Conservation (phyloP, 2,888 invertebrate genomes). For the Drosophila setosimentum region DNA sequence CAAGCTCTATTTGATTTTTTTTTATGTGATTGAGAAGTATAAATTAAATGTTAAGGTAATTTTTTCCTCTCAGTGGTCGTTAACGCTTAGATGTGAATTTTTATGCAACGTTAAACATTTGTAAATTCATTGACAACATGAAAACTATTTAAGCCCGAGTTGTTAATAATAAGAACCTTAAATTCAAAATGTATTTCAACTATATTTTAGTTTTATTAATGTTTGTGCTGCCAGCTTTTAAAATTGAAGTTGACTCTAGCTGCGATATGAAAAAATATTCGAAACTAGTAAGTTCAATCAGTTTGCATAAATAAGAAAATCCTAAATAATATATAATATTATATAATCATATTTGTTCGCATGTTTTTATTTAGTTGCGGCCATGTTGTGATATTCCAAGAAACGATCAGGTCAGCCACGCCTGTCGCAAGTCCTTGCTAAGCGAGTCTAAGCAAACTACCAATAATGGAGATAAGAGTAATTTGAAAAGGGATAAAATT, state of each 20-base stretch:
- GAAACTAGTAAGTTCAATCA: slow-evolving; percentile 46
- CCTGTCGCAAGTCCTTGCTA: slow-evolving; percentile 56
- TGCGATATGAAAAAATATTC: slow-evolving; percentile 57
- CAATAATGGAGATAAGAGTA: slow-evolving; percentile 31
- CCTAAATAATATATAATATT: not conserved
- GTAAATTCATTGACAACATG: not conserved
- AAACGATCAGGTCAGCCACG: slow-evolving; percentile 37
- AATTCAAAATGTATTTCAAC: slow-evolving; percentile 36
- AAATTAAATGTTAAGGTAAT: not conserved
- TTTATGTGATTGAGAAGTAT: not conserved
- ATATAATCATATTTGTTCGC: not conserved
- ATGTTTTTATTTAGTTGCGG: slow-evolving; percentile 22
- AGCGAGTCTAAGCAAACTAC: slow-evolving; percentile 22
- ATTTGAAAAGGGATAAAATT: slow-evolving; percentile 55
- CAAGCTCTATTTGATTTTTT: not conserved
- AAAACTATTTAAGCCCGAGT: slow-evolving; percentile 1
- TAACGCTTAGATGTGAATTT: slow-evolving; percentile 18
- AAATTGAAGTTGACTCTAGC: slow-evolving; percentile 27
- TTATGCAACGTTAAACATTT: slow-evolving; percentile 53
- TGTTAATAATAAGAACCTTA: not conserved
- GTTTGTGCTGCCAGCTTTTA: slow-evolving; percentile 3
- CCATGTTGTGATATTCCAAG: slow-evolving; percentile 60
- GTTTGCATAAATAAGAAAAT: not conserved
- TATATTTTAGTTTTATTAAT: slow-evolving; percentile 3
- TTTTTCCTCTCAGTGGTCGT: not conserved